Percentiles rank a stretch among this genome's conserved stretches.
These are phyloP conservation scores for Stenoptilia bipunctidactyla DNA, from an alignment of 2,888 invertebrate genomes.

Conservation along the genomic window DNA sequence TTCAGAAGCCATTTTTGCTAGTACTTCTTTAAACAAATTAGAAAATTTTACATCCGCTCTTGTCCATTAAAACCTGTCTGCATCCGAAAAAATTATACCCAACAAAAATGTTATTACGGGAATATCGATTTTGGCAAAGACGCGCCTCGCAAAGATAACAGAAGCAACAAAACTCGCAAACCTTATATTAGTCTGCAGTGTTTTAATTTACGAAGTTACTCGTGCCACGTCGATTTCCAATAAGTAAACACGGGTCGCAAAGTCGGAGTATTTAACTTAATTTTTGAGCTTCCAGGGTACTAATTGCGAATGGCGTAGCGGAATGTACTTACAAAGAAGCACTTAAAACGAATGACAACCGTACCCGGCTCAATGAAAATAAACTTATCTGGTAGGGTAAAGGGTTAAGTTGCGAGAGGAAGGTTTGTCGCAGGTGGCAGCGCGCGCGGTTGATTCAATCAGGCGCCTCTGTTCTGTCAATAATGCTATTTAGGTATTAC, in stretches of 20 bases:
- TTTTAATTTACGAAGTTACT: slow-evolving; percentile 55
- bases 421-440: no score
- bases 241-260: slow-evolving; percentile 54
- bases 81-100: no score
- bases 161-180: slow-evolving; percentile 1
- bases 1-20: no score
- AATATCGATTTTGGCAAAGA: no score
- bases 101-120: no score
- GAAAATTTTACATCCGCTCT: no score
- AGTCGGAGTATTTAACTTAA: slow-evolving; percentile 68
- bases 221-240: slow-evolving; percentile 49
- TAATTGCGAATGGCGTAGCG: slow-evolving; percentile 60
- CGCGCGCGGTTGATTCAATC: slow-evolving; percentile 50
- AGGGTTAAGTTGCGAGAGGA: slow-evolving; percentile 47
- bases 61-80: no score
- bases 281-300: slow-evolving; percentile 63
- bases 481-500: slow-evolving; percentile 56
- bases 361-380: slow-evolving; percentile 56
- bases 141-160: no score
- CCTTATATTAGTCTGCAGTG: slow-evolving; percentile 23
- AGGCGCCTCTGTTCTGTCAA: slow-evolving; percentile 48
- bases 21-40: no score
- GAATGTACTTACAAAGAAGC: slow-evolving; percentile 68
- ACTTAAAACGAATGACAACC: slow-evolving; percentile 45
- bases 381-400: slow-evolving; percentile 66